Conservation (phyloP, 2,113 vertebrate species). For the Pomatorhinus ruficollis region DNA sequence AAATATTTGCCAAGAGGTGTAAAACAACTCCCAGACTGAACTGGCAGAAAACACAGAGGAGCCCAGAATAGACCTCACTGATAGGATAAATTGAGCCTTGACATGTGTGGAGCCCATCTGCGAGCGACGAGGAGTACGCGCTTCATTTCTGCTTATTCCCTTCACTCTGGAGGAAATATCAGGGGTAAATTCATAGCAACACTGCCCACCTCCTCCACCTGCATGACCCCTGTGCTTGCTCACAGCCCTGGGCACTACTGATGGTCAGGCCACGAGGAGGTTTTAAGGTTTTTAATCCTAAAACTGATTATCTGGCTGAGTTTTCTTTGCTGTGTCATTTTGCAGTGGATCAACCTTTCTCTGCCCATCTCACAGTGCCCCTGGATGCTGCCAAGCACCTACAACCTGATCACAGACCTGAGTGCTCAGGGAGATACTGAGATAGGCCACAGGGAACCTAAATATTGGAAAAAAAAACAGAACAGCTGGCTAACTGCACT, state of each 20-base stretch:
- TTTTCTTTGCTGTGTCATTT: background rate
- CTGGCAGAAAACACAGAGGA: conserved; percentile 34
- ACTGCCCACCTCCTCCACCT: background rate
- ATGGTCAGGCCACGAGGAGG: accelerated
- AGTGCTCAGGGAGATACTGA: background rate
- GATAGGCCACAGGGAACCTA: background rate
- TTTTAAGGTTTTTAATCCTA: background rate
- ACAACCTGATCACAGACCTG: background rate
- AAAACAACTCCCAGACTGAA: conserved; percentile 44
- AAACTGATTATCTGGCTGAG: accelerated
- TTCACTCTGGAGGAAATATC: background rate
- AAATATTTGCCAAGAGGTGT: conserved; percentile 55
- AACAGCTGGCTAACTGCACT: background rate
- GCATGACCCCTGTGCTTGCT: accelerated
- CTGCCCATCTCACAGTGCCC: background rate
- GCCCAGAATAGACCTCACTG: conserved; percentile 22
- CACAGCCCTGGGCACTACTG: accelerated
- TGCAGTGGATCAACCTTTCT: background rate
- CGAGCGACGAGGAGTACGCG: accelerated
- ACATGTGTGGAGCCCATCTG: conserved; percentile 43
- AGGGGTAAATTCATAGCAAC: background rate
- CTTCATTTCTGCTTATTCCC: background rate
- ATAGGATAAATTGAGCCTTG: conserved; percentile 53
- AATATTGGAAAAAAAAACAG: background rate
- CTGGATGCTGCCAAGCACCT: background rate